A percentile compares a stretch with the other conserved stretches of the same genome.
Conservation (phyloP, 30 jellyfish, hydroid and myxozoan genomes). For the Rhopilema esculentum region DNA sequence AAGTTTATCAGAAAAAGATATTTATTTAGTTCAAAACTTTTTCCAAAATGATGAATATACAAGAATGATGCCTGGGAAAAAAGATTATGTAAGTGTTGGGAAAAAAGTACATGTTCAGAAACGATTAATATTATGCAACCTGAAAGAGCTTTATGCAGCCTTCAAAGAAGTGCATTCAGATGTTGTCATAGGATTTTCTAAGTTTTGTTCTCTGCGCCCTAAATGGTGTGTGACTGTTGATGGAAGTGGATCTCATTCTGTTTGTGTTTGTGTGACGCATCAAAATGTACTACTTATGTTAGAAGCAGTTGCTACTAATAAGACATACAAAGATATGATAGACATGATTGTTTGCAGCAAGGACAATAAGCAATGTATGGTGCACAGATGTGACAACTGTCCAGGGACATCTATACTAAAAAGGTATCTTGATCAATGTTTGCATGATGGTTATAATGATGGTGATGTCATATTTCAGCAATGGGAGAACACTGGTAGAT, state of each 20-base stretch:
- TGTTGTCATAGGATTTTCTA: constrained; percentile 63
- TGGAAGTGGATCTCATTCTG: constrained; percentile 75
- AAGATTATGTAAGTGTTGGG: constrained; percentile 62
- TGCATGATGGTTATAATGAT: not conserved
- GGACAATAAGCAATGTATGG: constrained; percentile 28
- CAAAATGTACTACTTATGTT: constrained; percentile 49
- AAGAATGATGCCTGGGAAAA: constrained; percentile 70
- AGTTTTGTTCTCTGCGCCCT: constrained; percentile 71
- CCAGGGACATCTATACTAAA: constrained; percentile 2
- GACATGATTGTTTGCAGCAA: constrained; percentile 29
- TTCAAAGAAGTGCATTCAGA: constrained; percentile 58
- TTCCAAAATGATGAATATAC: constrained; percentile 66
- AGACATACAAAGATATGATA: constrained; percentile 41
- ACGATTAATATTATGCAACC: constrained; percentile 62
- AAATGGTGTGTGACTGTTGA: constrained; percentile 79
- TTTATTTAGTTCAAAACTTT: constrained; percentile 2
- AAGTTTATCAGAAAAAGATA: not conserved
- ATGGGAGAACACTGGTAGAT: no score
- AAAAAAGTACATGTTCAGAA: constrained; percentile 32
- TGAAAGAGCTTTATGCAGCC: constrained; percentile 62
- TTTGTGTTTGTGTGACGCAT: constrained; percentile 78
- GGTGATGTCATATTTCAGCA: not conserved
- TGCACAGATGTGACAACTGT: constrained; percentile 35
- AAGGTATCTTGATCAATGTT: not conserved
- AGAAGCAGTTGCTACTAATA: constrained; percentile 1